These are phyloP conservation scores for Malurus splendens DNA, from an alignment of 2,797 vertebrate genomes.

Conservation along the genomic window DNA sequence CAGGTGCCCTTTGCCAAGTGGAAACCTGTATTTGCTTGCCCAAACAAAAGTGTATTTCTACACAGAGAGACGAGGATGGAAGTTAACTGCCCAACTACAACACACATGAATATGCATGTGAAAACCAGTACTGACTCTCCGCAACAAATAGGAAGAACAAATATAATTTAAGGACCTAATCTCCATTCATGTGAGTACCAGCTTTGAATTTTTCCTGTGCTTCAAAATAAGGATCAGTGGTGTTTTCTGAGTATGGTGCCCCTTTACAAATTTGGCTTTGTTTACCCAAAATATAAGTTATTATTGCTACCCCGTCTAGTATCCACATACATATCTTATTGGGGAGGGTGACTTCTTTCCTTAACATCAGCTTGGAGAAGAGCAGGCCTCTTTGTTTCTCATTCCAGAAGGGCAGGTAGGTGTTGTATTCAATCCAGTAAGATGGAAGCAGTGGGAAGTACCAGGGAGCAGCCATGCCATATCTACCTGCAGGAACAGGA, in stretches of 20 bases:
- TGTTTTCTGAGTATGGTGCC: not conserved
- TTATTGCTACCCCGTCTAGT: not conserved
- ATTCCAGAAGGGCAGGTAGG: conserved; percentile 63
- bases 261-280: not conserved
- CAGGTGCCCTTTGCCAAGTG: not conserved
- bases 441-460: conserved; percentile 89
- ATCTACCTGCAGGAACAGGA: conserved; percentile 78
- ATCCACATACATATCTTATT: conserved; percentile 71
- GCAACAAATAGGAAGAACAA: not conserved
- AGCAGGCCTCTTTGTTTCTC: conserved; percentile 71
- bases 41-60: not conserved
- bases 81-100: not conserved
- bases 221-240: not conserved
- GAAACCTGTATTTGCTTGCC: not conserved
- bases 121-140: not conserved
- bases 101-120: not conserved
- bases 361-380: conserved; percentile 85
- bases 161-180: not conserved
- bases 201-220: not conserved
- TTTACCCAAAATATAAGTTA: not conserved
- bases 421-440: conserved; percentile 83
- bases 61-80: not conserved
- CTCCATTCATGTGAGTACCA: not conserved
- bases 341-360: conserved; percentile 68
- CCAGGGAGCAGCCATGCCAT: conserved; percentile 88